Percentiles rank a stretch among this genome's conserved stretches.
phyloP scores from a whole-genome alignment of 2,888 invertebrate genomes.

The Caenorhabditis sp. region DNA sequence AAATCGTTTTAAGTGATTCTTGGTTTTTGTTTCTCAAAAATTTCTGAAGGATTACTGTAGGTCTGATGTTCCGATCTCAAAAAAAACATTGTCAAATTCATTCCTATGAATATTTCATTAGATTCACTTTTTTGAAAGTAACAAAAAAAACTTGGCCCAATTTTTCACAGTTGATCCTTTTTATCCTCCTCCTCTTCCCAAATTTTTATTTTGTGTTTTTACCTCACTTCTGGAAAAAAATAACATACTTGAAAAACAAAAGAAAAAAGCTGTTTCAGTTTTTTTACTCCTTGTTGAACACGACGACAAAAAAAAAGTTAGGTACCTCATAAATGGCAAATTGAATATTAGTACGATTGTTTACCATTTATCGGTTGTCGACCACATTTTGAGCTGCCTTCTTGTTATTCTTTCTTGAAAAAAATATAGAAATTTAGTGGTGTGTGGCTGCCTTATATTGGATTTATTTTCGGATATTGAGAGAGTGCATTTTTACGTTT shows the following conservation, averaged over 20 bases:
- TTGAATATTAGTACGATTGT: slow-evolving; percentile 46
- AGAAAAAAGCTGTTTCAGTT: not conserved
- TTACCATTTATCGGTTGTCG: slow-evolving; percentile 29
- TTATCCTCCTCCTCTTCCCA: not conserved
- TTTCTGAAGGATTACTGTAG: too few relatives aligned
- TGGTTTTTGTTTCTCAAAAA: too few relatives aligned
- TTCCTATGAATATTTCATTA: not conserved
- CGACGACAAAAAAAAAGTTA: not conserved
- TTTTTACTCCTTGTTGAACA: not conserved
- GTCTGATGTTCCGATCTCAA: too few relatives aligned
- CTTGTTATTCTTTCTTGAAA: not conserved
- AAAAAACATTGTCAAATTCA: too few relatives aligned
- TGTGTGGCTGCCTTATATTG: too few relatives aligned
- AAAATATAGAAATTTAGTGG: not conserved
- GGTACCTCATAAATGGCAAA: slow-evolving; percentile 38
- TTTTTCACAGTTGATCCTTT: not conserved
- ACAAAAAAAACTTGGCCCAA: not conserved
- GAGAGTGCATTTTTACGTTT: too few relatives aligned
- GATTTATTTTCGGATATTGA: not conserved
- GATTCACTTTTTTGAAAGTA: not conserved
- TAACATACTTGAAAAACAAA: not conserved
- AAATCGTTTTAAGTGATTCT: too few relatives aligned
- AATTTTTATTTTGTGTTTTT: not conserved
- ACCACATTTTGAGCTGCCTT: slow-evolving; percentile 20
- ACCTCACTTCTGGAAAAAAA: not conserved